Base-by-base conservation (phyloP, 2,888 invertebrate genomes). In the Polylopha cassiicola region DNA sequence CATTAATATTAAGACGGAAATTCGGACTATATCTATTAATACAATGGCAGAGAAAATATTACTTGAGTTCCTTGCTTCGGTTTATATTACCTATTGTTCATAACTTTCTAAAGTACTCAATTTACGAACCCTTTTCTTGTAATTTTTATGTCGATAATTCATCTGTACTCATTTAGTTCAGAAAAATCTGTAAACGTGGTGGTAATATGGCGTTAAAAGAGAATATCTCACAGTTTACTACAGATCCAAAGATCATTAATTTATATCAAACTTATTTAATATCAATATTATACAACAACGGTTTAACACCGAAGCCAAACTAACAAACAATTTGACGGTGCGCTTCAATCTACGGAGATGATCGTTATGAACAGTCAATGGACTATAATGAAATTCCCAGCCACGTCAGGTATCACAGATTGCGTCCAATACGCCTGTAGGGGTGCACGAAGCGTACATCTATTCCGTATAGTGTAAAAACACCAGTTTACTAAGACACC, bases 331-430 rank as follows among this genome's bases (percentile, higher is more conserved):
- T 50, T 45, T 46, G 44, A 47, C 39, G 52, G 51, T 54, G 58
- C 50, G 54, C 58, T 64, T 57, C 63, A 65, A 65, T 65, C 65
- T 61, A 41, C 36, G 30, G 30, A 55, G 53, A 45, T 46, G 53
- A 62, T 65, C 64, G 66, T 66, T 69, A 70, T 72, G 65, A 71
- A 61, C 65, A 70, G 61, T 73, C 71, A 67, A 75, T 72, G 70
- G 61, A 65, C 67, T 60, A 63, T 80, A 80, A 81, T 81, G 73
- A 78, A 80, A 81, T 80, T 78, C 73, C 62, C 65, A 59, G 65
- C 65, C 63, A 71, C 66, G 71, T 70, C 73, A 81, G 76, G 73
- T 80, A 80, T 72, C 72, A 66, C 69, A 74, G 76, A 80, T 81
- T 77, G 77, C 75, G 65, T 76, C 68, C 76, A 73, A 78, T 78